Evolutionary conservation across 2,797 vertebrate species (phyloP), one percentile per base, ranked within the genome.

Genomic region (Parauchenoglanis punctatus): DNA sequence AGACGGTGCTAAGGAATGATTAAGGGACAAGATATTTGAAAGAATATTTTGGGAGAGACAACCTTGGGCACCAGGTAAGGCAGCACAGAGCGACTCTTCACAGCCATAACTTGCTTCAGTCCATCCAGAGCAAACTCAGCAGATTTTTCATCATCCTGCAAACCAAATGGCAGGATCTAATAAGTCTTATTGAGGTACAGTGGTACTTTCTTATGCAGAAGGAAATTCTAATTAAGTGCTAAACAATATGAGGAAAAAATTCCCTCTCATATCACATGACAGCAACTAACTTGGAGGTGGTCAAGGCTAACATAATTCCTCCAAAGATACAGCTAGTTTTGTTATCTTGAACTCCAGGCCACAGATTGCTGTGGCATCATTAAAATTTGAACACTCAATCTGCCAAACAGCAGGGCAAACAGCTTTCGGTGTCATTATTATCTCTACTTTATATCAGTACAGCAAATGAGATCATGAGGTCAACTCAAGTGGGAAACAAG

Each of bases 31-130:
- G 49, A 72, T 70, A 61, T 28, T 25, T 78, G 17, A 63, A 13
- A 13, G 7, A 35, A 61, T 20, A 80, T 18, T 56, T 3, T 49
- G 6, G 11, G 7, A 70, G 63, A 35, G 11, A 85, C 63, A 93
- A 99, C 99, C 97, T 99, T 99, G 85, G 99, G 99, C 90, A 99
- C 98, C 86, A 99, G 93, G 89, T 99, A 99, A 73, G 98, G 99
- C 90, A 99, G 94, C 88, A 99, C 99, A 67, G 98, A 99, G 28
- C 98, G 97, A 93, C 98, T 99, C 95, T 99, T 99, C 87, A 99
- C 98, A 5, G 98, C 97, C 99, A 99, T 99, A 87, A 99, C 99
- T 90, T 99, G 99, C 93, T 99, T 99, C 86, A 99, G 95, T 65
- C 98, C 98, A 4, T 99, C 99, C 94, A 99, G 93, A 81, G 99